Base-by-base conservation (phyloP, 2,113 vertebrate genomes). In the Gnathochromis pfefferi region DNA sequence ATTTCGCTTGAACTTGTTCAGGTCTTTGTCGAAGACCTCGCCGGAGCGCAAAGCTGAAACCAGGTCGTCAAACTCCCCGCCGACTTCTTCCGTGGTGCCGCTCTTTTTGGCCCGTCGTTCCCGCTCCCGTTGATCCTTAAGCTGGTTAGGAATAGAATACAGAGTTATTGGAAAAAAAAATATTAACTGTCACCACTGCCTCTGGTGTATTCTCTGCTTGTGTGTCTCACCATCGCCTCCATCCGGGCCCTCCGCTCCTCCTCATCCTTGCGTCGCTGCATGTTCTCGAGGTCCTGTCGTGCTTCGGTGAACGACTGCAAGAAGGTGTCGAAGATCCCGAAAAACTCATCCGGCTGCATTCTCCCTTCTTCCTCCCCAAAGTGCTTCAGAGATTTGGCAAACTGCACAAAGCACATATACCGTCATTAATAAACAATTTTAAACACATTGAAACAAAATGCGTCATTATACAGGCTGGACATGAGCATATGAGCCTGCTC, bases 1-100 rank as follows among this genome's bases (percentile, higher is more conserved):
- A 95, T 97, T 98, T 42, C 98, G 97, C 90, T 99, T 99, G 63
- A 99, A 97, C 95, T 99, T 99, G 94, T 97, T 97, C 87, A 99
- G 97, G 97, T 99, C 98, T 95, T 99, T 99, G 96, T 99, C 98
- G 4, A 99, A 99, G 87, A 99, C 98, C 93, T 99, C 98, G 4
- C 98, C 98, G 0, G 98, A 99, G 70, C 98, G 97, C 90, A 99
- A 73, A 3, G 98, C 98, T 0, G 97, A 98, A 79, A 99, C 98
- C 88, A 99, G 96, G 95, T 99, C 98, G 14, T 99, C 98, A 8
- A 99, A 99, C 92, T 99, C 98, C 5, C 98, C 98, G 8, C 98
- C 97, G 0, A 97, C 96, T 91, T 99, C 98, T 10, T 99, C 98
- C 0, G 97, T 96, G 16, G 96, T 83, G 38, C 95, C 95, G 21